A percentile compares a stretch with the other conserved stretches of the same genome.
These are phyloP conservation scores for Andinoacara biseriatus DNA, from an alignment of 2,113 vertebrate species.

Conservation along the genomic window DNA sequence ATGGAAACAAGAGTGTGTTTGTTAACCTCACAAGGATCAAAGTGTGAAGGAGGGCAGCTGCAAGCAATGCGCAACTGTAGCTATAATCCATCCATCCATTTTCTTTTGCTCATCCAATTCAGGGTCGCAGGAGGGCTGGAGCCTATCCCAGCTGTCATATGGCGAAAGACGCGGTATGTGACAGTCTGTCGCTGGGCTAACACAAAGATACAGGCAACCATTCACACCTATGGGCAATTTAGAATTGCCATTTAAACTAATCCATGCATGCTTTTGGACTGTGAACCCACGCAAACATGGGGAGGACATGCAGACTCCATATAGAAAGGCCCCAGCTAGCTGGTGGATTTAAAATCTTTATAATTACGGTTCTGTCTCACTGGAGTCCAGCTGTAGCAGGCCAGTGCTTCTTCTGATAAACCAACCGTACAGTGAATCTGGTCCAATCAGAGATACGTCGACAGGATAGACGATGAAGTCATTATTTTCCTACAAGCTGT, in stretches of 20 bases:
- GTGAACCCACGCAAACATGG: not conserved
- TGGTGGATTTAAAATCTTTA: not conserved
- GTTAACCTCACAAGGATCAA: slow-evolving; percentile 36
- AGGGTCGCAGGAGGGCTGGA: not conserved
- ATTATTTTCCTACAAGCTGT: not conserved
- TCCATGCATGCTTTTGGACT: not conserved
- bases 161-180: not conserved
- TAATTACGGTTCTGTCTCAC: not conserved
- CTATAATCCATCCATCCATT: not conserved
- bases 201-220: not conserved
- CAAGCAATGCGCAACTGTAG: not conserved
- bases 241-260: not conserved
- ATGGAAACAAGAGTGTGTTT: slow-evolving; percentile 34
- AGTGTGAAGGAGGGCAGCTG: slow-evolving; percentile 2
- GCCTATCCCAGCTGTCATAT: slow-evolving; percentile 1
- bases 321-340: not conserved
- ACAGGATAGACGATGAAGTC: not conserved
- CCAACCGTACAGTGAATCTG: not conserved
- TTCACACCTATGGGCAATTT: not conserved
- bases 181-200: not conserved
- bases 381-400: not conserved
- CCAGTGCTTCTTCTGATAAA: not conserved
- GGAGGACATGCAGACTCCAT: not conserved
- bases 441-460: not conserved
- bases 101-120: not conserved